These are phyloP conservation scores for Pyrgilauda ruficollis DNA, from an alignment of 2,113 vertebrate genomes.

Conservation along the genomic window DNA sequence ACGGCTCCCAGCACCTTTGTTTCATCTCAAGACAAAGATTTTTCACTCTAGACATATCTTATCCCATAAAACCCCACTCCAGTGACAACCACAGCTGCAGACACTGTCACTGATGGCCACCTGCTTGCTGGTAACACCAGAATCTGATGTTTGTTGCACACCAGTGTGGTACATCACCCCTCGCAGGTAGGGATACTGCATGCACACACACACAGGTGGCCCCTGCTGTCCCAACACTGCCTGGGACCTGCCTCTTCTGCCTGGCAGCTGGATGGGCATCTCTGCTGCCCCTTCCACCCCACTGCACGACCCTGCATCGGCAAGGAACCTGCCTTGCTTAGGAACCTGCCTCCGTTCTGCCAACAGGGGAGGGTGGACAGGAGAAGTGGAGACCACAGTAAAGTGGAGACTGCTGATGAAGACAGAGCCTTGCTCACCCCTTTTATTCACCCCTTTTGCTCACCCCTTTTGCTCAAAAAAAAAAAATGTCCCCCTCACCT, in stretches of 20 bases:
- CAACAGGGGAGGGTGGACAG: neutral
- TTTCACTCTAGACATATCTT: neutral
- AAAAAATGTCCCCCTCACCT: neutral
- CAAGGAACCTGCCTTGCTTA: neutral
- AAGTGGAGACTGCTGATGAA: fast-evolving
- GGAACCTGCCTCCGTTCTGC: neutral
- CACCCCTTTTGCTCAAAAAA: fast-evolving
- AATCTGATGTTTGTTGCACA: fast-evolving
- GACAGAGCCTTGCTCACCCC: neutral
- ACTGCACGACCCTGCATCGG: neutral
- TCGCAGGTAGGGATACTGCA: fast-evolving
- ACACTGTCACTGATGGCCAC: fast-evolving
- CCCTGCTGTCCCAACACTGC: fast-evolving
- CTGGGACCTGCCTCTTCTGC: neutral
- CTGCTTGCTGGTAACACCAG: neutral
- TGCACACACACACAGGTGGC: fast-evolving
- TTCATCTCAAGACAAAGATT: neutral
- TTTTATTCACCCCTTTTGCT: neutral
- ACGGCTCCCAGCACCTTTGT: neutral
- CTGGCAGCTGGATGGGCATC: neutral
- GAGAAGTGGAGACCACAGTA: neutral
- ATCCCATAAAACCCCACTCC: neutral
- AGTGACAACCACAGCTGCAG: neutral
- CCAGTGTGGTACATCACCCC: neutral
- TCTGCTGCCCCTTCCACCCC: neutral